phyloP scores from a whole-genome alignment of 2,888 invertebrate species.

The Tetragonula carbonaria region DNA sequence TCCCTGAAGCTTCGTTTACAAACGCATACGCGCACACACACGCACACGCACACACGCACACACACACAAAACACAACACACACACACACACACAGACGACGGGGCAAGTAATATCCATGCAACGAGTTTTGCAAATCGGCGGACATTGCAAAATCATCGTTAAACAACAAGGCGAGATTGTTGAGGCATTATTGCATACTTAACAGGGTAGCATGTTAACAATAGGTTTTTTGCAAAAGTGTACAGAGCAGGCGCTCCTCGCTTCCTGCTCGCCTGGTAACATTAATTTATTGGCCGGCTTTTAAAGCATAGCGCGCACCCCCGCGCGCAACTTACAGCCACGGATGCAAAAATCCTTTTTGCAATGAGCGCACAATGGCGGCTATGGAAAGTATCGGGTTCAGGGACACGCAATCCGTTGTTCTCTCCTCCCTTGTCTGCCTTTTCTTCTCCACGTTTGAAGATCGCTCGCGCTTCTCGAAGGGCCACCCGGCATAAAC shows the following conservation, averaged over 20 bases:
- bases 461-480: constrained; percentile 4
- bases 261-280: constrained; percentile 63
- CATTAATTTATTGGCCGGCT: constrained; percentile 66
- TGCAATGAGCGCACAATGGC: constrained; percentile 53
- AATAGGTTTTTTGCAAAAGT: constrained; percentile 69
- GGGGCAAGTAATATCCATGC: not conserved
- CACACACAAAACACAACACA: no score
- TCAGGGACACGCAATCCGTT: constrained; percentile 49
- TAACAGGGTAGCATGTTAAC: constrained; percentile 65
- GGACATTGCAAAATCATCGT: constrained; percentile 52
- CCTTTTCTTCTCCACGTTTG: constrained; percentile 10
- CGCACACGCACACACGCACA: no score
- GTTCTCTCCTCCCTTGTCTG: not conserved
- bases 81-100: no score
- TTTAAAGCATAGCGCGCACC: constrained; percentile 44
- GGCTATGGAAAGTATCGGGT: constrained; percentile 62
- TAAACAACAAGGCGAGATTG: constrained; percentile 50
- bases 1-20: constrained; percentile 5
- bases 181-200: constrained; percentile 64
- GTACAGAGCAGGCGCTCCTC: constrained; percentile 15
- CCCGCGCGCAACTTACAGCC: not conserved
- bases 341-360: constrained; percentile 42
- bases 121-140: not conserved
- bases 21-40: not conserved
- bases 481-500: not conserved